Evolutionary conservation across 1,140 invertebrate genomes (phyloP).

Genomic region (Drosophila ercepeae): DNA sequence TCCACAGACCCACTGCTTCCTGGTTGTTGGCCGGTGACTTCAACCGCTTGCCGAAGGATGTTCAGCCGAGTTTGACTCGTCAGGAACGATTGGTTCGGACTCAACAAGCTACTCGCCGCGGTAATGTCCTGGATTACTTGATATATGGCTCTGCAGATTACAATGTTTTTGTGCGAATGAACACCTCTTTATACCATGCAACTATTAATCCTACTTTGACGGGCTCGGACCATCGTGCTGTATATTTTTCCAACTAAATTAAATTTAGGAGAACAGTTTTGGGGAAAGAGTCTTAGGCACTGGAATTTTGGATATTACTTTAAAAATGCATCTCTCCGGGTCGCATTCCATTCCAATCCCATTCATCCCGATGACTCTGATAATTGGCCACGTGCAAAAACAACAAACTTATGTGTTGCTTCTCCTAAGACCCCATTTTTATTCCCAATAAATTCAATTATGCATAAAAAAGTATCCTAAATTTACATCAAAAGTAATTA

Average conservation of each 20-base stretch:
- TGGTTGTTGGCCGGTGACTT: background rate
- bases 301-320: background rate
- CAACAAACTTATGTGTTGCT: too few species aligned
- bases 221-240: background rate
- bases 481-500: too few species aligned
- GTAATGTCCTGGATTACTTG: background rate
- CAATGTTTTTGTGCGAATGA: background rate
- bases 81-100: background rate
- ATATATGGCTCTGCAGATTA: background rate
- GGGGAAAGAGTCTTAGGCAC: background rate
- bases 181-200: background rate
- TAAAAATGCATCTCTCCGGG: background rate
- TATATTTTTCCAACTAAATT: background rate
- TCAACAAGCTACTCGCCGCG: background rate
- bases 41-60: background rate
- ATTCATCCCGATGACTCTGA: background rate
- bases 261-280: background rate
- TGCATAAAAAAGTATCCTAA: too few species aligned
- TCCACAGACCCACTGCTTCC: background rate
- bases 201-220: background rate
- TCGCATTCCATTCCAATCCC: background rate
- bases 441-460: too few species aligned
- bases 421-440: too few species aligned
- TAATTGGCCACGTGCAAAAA: too few species aligned
- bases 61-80: background rate